These are phyloP conservation scores for Drosophila longiperda DNA, from an alignment of 2,888 invertebrate species.

Conservation along the genomic window DNA sequence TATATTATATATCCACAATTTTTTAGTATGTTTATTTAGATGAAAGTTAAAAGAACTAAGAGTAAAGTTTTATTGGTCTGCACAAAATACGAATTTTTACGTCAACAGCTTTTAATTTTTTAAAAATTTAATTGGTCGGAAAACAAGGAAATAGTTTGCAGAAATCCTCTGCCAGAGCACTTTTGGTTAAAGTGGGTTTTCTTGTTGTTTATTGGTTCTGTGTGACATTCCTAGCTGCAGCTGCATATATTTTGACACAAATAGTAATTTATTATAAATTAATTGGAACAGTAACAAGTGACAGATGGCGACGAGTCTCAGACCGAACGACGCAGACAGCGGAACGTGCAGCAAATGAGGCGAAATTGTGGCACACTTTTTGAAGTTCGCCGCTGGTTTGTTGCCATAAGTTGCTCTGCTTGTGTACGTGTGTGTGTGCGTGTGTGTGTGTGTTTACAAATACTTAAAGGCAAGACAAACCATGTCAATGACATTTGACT, in stretches of 20 bases:
- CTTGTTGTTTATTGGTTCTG: background rate
- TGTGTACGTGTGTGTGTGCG: conserved; percentile 8
- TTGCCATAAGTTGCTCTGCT: conserved; percentile 40
- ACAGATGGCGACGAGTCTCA: conserved; percentile 23
- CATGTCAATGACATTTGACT: conserved; percentile 81
- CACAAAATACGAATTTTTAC: background rate
- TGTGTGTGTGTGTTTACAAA: conserved; percentile 52
- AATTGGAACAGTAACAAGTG: conserved; percentile 53
- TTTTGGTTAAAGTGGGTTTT: background rate
- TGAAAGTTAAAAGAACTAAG: background rate
- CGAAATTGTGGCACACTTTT: conserved; percentile 75
- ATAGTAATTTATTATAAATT: conserved; percentile 43
- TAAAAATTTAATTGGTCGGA: background rate
- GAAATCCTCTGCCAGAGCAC: background rate
- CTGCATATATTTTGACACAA: conserved; percentile 5
- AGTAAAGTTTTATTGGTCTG: background rate
- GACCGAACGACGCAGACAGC: conserved; percentile 1
- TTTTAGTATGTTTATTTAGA: background rate
- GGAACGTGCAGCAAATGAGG: conserved; percentile 65
- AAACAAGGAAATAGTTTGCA: background rate
- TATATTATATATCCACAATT: background rate
- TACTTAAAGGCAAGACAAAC: conserved; percentile 75
- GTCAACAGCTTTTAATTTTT: background rate
- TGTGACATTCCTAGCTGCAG: background rate
- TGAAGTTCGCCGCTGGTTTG: conserved; percentile 28